A percentile compares a stretch with the other conserved stretches of the same genome.
Evolutionary conservation across 2,797 vertebrate genomes (phyloP).

Genomic region (Molossus molossus): DNA sequence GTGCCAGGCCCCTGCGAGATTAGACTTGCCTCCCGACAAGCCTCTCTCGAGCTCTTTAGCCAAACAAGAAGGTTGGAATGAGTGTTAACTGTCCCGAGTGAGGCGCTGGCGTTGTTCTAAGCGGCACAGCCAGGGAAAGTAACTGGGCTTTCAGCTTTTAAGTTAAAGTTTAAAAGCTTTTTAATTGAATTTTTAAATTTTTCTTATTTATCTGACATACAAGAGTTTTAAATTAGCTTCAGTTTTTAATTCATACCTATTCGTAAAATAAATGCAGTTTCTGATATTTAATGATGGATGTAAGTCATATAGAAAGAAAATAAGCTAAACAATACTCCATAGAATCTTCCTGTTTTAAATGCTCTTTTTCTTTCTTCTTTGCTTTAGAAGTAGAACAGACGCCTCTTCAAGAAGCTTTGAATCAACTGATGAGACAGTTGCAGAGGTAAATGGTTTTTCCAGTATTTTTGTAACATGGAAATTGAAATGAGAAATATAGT

Average conservation of each 20-base stretch:
- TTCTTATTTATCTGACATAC: background rate
- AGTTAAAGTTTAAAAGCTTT: conserved; percentile 38
- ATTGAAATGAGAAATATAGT: conserved; percentile 32
- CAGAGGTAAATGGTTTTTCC: conserved; percentile 93
- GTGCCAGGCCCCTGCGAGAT: conserved; percentile 93
- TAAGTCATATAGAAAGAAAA: conserved; percentile 24
- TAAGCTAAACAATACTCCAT: background rate
- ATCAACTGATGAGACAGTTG: conserved; percentile 97
- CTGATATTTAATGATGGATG: conserved; percentile 31
- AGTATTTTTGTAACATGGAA: conserved; percentile 44
- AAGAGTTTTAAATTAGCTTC: conserved; percentile 52
- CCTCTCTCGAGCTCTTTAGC: conserved; percentile 91
- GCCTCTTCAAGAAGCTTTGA: conserved; percentile 97
- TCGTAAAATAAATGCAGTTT: conserved; percentile 68
- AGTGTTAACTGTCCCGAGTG: background rate
- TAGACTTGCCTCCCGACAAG: conserved; percentile 93
- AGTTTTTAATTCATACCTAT: background rate
- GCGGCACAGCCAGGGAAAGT: background rate
- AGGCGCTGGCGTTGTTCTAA: background rate
- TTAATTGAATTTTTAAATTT: background rate
- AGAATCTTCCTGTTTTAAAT: conserved; percentile 70
- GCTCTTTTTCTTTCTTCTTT: conserved; percentile 25
- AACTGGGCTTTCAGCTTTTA: conserved; percentile 20
- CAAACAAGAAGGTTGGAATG: conserved; percentile 94
- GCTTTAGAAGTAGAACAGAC: conserved; percentile 95